Percentiles rank a stretch among this genome's conserved stretches.
Evolutionary conservation across 2,888 invertebrate genomes (phyloP).

Genomic region (Cetonia aurata): DNA sequence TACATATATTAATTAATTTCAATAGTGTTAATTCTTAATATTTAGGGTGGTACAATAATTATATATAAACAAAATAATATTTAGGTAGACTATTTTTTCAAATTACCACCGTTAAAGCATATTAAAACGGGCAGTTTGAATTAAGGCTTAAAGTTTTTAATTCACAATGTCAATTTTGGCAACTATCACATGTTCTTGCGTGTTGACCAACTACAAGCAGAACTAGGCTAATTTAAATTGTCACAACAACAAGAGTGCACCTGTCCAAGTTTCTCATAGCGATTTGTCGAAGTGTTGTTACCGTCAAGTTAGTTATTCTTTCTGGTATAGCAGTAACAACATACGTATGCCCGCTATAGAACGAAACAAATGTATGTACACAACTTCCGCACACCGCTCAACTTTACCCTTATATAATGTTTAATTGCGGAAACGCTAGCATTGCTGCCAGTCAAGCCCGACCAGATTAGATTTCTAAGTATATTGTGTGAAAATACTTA

Average conservation of each 20-base stretch:
- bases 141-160: slow-evolving; percentile 35
- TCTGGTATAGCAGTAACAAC: neutral
- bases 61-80: no score
- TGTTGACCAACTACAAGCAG: no score
- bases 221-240: neutral
- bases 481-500: slow-evolving; percentile 31
- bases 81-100: no score
- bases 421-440: slow-evolving; percentile 41
- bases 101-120: no score
- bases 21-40: no score
- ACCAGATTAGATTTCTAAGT: slow-evolving; percentile 39
- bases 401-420: slow-evolving; percentile 43
- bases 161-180: neutral
- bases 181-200: no score
- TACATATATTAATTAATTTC: neutral
- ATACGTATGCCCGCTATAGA: neutral
- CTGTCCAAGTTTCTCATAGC: slow-evolving; percentile 24
- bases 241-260: neutral
- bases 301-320: slow-evolving; percentile 10
- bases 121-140: neutral
- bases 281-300: slow-evolving; percentile 26
- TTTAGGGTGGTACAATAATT: no score
- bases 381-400: slow-evolving; percentile 40
- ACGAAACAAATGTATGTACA: slow-evolving; percentile 19
- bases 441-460: slow-evolving; percentile 33